These are phyloP conservation scores for Loris lydekkerianus DNA, from an alignment of 2,797 vertebrate species.

Conservation along the genomic window DNA sequence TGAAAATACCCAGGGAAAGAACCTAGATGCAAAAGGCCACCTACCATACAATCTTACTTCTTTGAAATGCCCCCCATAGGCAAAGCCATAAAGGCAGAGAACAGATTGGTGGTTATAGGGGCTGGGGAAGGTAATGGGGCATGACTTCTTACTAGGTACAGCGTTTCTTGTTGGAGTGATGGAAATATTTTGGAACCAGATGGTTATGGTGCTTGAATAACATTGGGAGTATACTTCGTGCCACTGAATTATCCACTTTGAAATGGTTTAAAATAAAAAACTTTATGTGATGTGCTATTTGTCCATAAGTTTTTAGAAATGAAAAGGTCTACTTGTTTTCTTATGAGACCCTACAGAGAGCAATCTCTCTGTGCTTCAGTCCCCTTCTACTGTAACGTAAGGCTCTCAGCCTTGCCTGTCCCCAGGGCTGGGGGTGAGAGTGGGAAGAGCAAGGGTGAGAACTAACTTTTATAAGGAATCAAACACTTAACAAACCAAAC, in stretches of 20 bases:
- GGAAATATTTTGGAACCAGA: not conserved
- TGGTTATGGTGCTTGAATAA: not conserved
- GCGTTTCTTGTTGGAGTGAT: not conserved
- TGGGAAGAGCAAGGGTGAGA: not conserved
- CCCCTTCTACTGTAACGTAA: not conserved
- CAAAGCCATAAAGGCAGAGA: not conserved
- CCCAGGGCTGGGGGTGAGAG: not conserved
- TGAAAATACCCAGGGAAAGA: not conserved
- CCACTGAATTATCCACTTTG: not conserved
- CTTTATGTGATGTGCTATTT: not conserved
- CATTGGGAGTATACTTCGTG: not conserved
- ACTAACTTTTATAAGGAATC: constrained; percentile 22
- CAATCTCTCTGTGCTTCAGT: not conserved
- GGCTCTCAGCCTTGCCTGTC: not conserved
- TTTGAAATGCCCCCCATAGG: not conserved
- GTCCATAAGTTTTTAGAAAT: not conserved
- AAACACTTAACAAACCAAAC: not conserved
- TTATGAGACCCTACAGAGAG: not conserved
- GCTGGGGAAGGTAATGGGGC: not conserved
- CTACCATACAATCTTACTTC: not conserved
- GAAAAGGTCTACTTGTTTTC: not conserved
- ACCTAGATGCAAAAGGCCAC: not conserved
- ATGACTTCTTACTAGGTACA: not conserved
- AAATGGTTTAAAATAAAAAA: constrained; percentile 11
- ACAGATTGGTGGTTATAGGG: not conserved